These are phyloP conservation scores for Lingula anatina DNA, from an alignment of 2,888 invertebrate species.

Conservation along the genomic window DNA sequence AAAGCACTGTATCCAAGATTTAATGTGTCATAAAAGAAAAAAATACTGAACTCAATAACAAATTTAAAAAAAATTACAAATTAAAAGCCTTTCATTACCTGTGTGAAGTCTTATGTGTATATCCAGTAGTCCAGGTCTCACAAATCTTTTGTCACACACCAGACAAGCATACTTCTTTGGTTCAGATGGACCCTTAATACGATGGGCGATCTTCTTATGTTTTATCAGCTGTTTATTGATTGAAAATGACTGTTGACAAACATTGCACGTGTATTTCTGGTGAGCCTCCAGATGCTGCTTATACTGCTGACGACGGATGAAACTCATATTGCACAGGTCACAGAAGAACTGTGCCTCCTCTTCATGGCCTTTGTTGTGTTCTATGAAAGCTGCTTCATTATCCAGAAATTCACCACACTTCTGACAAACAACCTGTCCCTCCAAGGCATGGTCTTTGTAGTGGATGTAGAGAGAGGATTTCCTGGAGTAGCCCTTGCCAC, in stretches of 20 bases:
- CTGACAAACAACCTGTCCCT: slow-evolving; percentile 25
- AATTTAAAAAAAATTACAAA: no score
- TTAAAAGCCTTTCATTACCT: no score
- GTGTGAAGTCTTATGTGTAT: slow-evolving; percentile 25
- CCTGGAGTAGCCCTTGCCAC: slow-evolving; percentile 28
- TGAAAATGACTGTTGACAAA: slow-evolving; percentile 25
- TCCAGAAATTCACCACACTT: slow-evolving; percentile 34
- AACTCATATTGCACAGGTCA: slow-evolving; percentile 27
- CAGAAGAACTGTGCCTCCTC: slow-evolving; percentile 27
- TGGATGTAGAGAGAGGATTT: slow-evolving; percentile 28
- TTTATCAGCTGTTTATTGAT: slow-evolving; percentile 23
- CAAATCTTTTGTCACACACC: slow-evolving; percentile 26
- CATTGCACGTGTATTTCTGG: slow-evolving; percentile 4
- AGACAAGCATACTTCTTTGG: slow-evolving; percentile 26
- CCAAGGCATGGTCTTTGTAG: slow-evolving; percentile 27
- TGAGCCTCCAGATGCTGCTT: slow-evolving; percentile 29
- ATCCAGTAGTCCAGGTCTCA: slow-evolving; percentile 21
- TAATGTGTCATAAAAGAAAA: no score
- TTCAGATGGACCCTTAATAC: slow-evolving; percentile 8
- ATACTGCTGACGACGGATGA: slow-evolving; percentile 35
- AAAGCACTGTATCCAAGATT: no score
- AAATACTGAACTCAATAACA: no score
- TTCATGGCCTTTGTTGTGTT: slow-evolving; percentile 28
- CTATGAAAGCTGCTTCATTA: slow-evolving; percentile 15
- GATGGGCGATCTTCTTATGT: slow-evolving; percentile 26